Percentiles rank a stretch among this genome's conserved stretches.
phyloP scores from a whole-genome alignment of 2,888 invertebrate species.

The Zonitis immaculata region DNA sequence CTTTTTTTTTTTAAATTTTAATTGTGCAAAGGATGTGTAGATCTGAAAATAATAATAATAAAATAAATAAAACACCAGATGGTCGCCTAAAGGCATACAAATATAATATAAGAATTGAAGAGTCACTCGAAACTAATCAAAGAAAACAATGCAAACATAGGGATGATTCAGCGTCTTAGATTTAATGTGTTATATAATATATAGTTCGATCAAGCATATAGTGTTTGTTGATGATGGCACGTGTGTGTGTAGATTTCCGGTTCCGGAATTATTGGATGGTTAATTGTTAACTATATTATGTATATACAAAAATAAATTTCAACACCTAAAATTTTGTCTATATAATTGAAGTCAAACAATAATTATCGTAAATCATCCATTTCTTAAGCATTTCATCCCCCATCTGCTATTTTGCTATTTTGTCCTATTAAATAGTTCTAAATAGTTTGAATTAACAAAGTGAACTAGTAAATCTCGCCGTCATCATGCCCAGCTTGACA shows the following conservation, averaged over 20 bases:
- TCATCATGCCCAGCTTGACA: constrained; percentile 16
- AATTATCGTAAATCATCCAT: background rate
- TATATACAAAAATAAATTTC: background rate
- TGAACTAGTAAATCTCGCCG: constrained; percentile 15
- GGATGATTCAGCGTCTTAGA: constrained; percentile 20
- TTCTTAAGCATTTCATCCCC: background rate
- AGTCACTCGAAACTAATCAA: constrained; percentile 22
- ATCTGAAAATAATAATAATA: too few relatives aligned
- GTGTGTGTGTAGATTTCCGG: background rate
- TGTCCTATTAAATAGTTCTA: background rate
- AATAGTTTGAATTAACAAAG: constrained; percentile 10
- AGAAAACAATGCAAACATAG: constrained; percentile 20
- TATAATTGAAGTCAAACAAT: background rate
- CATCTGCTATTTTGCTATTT: background rate
- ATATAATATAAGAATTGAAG: constrained; percentile 7
- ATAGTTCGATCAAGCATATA: constrained; percentile 17
- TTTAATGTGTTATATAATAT: constrained; percentile 18
- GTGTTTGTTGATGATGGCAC: background rate
- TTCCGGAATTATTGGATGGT: background rate
- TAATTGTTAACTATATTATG: background rate
- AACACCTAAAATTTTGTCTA: background rate
- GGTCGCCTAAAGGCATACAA: background rate
- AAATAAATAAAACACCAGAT: background rate
- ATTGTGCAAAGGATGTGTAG: background rate
- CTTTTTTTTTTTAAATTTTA: background rate